Evolutionary conservation across 2,888 invertebrate species (phyloP), one percentile per base, ranked within the genome.

Genomic region (Drosophila setosimentum): DNA sequence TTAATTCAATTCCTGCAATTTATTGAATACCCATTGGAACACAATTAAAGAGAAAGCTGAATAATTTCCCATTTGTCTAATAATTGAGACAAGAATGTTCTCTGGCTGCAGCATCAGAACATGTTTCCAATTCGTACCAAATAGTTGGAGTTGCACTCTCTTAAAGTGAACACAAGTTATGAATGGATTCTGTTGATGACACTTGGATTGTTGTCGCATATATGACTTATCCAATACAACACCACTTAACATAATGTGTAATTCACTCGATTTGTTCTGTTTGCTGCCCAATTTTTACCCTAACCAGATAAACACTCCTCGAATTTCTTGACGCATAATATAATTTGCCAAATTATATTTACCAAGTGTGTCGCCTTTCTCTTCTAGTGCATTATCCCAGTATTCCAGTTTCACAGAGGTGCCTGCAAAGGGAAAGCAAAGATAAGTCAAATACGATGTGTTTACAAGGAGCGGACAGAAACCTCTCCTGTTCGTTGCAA

Each of bases 1-100:
- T 82, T 63, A 74, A 70, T 64, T 65, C 57, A 65, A 71, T 71
- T 74, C 53, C 66, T 53, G 69, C 57, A 50, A 73, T 73, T 73
- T 58, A 78, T 76, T 65, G 68, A 69, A 66, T 69, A 62, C 61
- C 45, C 42, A 66, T 42, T 54, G 65, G 50, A 10, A 49, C 27
- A 32, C 42, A 63, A 16, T 18, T 33, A 29, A 24, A 16, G 16
- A 21, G 24, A 48, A 45, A 54, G 37, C 37, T 62, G 58, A 27
- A 48, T 49, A 55, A 51, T 68, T 40, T 32, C 51, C 53, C 40
- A 65, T 57, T 55, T 69, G 59, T 42, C 45, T 37, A 30, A 33
- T 64, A 61, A 64, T 57, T 76, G 45, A 33, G 11, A 29, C 40
- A 50, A 27, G 55, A 35, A 48, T 18, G 33, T 33, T 29, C 42